A percentile compares a stretch with the other conserved stretches of the same genome.
phyloP scores from a whole-genome alignment of 1,140 invertebrate genomes.

The Agraylea sexmaculata region DNA sequence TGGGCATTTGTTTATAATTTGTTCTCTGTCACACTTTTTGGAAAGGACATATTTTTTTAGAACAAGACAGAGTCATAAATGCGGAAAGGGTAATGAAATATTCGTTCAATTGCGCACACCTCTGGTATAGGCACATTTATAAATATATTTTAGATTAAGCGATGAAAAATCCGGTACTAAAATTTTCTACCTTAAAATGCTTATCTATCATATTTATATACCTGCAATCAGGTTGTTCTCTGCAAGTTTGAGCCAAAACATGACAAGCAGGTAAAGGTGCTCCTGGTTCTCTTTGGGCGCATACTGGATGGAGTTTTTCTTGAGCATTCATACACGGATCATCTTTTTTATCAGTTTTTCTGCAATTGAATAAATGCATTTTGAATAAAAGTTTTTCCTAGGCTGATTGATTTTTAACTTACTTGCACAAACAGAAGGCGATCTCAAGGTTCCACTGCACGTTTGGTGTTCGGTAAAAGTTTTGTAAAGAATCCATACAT shows the following conservation, averaged over 20 bases:
- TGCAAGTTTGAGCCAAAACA: constrained; percentile 63
- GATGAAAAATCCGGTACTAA: too few species aligned
- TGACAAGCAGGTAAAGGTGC: constrained; percentile 67
- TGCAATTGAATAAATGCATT: constrained; percentile 20
- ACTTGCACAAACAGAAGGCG: constrained; percentile 88
- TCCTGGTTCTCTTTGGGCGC: constrained; percentile 63
- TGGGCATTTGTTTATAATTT: too few species aligned
- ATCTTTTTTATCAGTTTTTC: constrained; percentile 66
- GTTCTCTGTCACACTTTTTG: too few species aligned
- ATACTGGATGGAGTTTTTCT: constrained; percentile 75
- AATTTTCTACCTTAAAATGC: too few species aligned
- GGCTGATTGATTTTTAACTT: constrained; percentile 32
- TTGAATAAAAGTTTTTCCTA: neutral
- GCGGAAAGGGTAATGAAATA: too few species aligned
- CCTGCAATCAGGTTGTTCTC: constrained; percentile 63
- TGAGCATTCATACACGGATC: constrained; percentile 79
- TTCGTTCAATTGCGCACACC: too few species aligned
- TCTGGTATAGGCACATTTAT: too few species aligned
- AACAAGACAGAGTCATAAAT: too few species aligned
- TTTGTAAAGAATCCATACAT: constrained; percentile 77
- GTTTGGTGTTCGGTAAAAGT: constrained; percentile 68
- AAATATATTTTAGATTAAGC: too few species aligned
- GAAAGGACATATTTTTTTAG: too few species aligned
- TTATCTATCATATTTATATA: constrained; percentile 27
- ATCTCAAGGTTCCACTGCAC: constrained; percentile 74